Percentiles rank a stretch among this genome's conserved stretches.
phyloP scores from a whole-genome alignment of 2,888 invertebrate species.

The Catocala fraxini region DNA sequence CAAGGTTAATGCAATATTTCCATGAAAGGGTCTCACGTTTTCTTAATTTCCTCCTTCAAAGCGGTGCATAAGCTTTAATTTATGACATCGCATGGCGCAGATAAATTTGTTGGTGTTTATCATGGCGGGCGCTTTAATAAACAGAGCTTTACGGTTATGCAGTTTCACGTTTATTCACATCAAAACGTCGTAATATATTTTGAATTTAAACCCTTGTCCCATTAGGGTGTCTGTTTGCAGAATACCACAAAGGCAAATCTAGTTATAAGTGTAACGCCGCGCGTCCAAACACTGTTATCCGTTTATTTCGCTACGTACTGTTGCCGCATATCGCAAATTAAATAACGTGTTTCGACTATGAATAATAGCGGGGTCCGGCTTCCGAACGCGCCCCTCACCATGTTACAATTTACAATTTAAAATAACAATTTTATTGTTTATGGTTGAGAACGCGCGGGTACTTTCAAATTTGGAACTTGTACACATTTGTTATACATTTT shows the following conservation, averaged over 20 bases:
- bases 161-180: conserved; percentile 63
- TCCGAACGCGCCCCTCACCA: conserved; percentile 53
- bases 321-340: conserved; percentile 81
- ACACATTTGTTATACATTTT: conserved; percentile 26
- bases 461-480: conserved; percentile 41
- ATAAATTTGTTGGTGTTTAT: conserved; percentile 74
- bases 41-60: conserved; percentile 72
- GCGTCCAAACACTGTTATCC: conserved; percentile 73
- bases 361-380: conserved; percentile 62
- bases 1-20: conserved; percentile 65
- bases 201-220: conserved; percentile 77
- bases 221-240: conserved; percentile 74
- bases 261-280: conserved; percentile 78
- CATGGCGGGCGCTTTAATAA: conserved; percentile 65
- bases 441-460: conserved; percentile 34
- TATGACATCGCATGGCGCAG: conserved; percentile 70
- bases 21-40: conserved; percentile 63
- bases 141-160: conserved; percentile 60
- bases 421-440: conserved; percentile 58
- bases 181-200: conserved; percentile 70
- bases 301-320: conserved; percentile 77
- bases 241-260: conserved; percentile 81
- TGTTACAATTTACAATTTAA: conserved; percentile 65
- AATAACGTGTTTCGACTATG: conserved; percentile 79
- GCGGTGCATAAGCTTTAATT: conserved; percentile 71